These are phyloP conservation scores for Mimachlamys varia DNA, from an alignment of 2,888 invertebrate genomes.

Conservation along the genomic window DNA sequence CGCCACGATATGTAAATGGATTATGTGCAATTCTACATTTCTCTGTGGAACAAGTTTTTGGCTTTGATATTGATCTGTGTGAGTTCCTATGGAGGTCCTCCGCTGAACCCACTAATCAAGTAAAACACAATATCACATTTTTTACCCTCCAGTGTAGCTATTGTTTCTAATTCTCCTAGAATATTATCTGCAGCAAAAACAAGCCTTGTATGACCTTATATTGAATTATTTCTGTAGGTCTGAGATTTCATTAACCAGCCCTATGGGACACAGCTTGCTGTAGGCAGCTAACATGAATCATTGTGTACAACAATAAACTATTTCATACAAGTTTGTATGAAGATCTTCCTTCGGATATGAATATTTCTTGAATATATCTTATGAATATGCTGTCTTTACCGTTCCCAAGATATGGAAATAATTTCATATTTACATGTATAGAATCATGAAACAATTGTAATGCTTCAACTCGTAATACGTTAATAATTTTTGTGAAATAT, in stretches of 20 bases:
- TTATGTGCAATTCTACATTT: background rate
- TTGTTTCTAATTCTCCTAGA: conserved; percentile 1
- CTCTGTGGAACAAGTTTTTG: conserved; percentile 19
- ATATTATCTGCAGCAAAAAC: background rate
- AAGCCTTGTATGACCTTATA: background rate
- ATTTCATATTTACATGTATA: background rate
- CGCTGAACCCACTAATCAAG: conserved; percentile 1
- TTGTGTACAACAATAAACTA: background rate
- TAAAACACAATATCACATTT: background rate
- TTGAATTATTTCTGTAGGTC: background rate
- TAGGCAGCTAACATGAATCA: background rate
- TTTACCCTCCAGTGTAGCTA: background rate
- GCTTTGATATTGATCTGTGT: background rate
- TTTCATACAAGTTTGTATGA: background rate
- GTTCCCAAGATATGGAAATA: background rate
- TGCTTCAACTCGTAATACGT: background rate
- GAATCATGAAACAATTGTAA: background rate
- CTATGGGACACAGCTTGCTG: background rate
- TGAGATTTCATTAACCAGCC: background rate
- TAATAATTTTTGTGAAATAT: background rate
- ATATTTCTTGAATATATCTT: background rate
- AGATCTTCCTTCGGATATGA: background rate
- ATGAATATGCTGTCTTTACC: background rate
- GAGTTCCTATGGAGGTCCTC: background rate
- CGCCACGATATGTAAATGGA: background rate